Evolutionary conservation across 1,140 invertebrate genomes (phyloP).

Genomic region (Campoletis sonorensis): DNA sequence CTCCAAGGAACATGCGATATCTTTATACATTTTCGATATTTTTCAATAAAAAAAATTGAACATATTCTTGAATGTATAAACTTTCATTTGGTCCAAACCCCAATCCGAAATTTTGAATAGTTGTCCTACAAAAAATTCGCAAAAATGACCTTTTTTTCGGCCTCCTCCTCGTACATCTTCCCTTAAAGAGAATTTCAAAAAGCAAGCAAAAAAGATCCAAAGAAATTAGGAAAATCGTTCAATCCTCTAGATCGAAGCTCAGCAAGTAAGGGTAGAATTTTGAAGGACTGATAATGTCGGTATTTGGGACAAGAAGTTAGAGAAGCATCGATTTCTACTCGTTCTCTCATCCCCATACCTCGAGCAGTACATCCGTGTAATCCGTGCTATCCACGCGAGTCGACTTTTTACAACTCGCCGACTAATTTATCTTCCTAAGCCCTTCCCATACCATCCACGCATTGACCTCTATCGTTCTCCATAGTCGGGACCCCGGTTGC

Average conservation of each 20-base stretch:
- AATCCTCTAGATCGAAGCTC: background rate
- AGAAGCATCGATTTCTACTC: constrained; percentile 57
- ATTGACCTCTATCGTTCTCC: constrained; percentile 7
- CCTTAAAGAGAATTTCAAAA: no score
- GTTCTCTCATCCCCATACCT: background rate
- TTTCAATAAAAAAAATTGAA: no score
- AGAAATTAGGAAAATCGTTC: background rate
- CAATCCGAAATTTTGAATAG: no score
- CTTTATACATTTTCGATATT: no score
- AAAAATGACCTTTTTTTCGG: no score
- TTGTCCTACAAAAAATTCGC: no score
- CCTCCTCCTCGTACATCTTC: no score
- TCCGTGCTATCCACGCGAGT: constrained; percentile 63
- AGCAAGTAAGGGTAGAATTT: background rate
- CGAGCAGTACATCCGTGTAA: constrained; percentile 64
- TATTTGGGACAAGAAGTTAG: constrained; percentile 6
- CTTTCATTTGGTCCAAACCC: no score
- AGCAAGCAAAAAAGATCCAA: background rate
- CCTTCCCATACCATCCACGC: constrained; percentile 23
- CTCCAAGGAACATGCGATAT: no score
- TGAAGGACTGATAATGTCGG: constrained; percentile 23
- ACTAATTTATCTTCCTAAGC: constrained; percentile 68
- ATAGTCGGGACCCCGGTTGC: background rate
- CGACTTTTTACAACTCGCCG: constrained; percentile 63
- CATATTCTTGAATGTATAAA: no score